Evolutionary conservation across 2,113 vertebrate species (phyloP).

Genomic region (Hippolais icterina): DNA sequence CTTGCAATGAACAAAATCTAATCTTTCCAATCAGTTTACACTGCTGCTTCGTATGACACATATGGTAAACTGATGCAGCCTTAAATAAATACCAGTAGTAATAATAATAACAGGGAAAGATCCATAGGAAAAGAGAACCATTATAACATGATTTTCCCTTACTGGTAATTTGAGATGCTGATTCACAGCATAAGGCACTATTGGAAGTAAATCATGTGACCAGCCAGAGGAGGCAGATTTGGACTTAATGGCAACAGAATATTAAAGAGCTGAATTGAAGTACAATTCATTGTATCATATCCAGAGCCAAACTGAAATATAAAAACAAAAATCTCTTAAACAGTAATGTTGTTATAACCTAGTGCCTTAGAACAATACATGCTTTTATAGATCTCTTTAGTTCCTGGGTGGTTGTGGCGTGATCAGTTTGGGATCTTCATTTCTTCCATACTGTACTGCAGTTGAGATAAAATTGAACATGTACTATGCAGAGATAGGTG

Average conservation of each 20-base stretch:
- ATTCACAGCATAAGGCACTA: not conserved
- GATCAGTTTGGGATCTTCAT: not conserved
- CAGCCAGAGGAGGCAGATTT: not conserved
- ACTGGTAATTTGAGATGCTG: not conserved
- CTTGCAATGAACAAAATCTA: not conserved
- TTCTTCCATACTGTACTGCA: not conserved
- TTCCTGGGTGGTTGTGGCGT: not conserved
- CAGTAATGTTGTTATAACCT: not conserved
- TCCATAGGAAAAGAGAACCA: not conserved
- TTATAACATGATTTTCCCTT: not conserved
- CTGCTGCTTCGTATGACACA: not conserved
- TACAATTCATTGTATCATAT: not conserved
- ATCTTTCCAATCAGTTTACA: constrained; percentile 8
- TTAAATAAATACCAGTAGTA: not conserved
- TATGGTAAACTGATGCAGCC: constrained; percentile 9
- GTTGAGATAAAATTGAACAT: not conserved
- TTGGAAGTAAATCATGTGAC: not conserved
- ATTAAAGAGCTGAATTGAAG: not conserved
- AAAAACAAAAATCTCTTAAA: not conserved
- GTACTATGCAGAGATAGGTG: not conserved
- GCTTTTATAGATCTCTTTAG: not conserved
- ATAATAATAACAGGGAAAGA: not conserved
- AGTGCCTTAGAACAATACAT: not conserved
- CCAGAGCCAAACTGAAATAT: not conserved
- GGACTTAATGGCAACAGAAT: not conserved